phyloP scores from a whole-genome alignment of 2,797 vertebrate species.

The Morelia viridis region DNA sequence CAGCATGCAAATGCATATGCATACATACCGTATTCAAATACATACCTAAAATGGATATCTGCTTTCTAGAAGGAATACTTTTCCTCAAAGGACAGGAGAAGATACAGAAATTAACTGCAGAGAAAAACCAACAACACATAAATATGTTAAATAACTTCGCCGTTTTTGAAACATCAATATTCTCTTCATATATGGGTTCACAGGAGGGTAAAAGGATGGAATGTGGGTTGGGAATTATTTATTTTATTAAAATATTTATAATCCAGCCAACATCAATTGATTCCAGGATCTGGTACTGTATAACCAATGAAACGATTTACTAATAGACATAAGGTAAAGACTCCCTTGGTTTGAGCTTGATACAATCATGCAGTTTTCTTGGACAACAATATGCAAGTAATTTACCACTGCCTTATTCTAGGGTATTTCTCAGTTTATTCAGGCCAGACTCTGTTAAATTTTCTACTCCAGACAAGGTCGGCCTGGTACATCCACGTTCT shows the following conservation, averaged over 20 bases:
- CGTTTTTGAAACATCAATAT: conserved; percentile 40
- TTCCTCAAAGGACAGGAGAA: conserved; percentile 26
- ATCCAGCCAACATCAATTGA: background rate
- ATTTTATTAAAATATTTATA: background rate
- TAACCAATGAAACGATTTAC: background rate
- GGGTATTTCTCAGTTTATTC: background rate
- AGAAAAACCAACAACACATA: conserved; percentile 39
- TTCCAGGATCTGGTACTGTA: background rate
- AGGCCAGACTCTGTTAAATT: too few relatives aligned
- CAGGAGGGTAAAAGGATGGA: conserved; percentile 42
- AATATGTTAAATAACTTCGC: conserved; percentile 35
- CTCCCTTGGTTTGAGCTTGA: background rate
- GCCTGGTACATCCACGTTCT: too few relatives aligned
- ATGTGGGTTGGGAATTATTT: background rate
- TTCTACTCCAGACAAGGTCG: too few relatives aligned
- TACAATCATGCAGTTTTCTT: background rate
- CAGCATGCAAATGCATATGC: background rate
- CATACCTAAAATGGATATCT: conserved; percentile 30
- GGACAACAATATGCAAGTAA: background rate
- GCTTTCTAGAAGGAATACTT: conserved; percentile 16
- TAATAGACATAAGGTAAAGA: background rate
- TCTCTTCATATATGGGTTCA: conserved; percentile 34
- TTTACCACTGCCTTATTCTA: background rate
- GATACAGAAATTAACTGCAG: conserved; percentile 33
- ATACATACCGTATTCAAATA: conserved; percentile 27